Conservation (phyloP, 2,797 vertebrate species). For the Limosa lapponica region DNA sequence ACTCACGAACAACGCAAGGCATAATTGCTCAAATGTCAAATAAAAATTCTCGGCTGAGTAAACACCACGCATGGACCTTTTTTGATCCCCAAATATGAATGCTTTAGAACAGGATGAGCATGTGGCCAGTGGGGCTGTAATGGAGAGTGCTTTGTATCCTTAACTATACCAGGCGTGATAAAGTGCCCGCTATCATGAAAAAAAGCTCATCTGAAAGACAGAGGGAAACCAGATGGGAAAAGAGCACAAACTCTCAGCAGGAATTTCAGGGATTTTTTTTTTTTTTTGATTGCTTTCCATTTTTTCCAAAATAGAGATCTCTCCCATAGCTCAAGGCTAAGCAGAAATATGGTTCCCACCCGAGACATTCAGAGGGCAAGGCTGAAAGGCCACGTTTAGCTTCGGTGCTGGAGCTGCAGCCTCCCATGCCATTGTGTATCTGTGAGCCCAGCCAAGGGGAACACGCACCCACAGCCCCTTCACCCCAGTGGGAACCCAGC, state of each 20-base stretch:
- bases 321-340: neutral
- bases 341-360: neutral
- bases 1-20: conserved; percentile 21
- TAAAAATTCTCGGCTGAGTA: conserved; percentile 50
- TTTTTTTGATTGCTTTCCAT: neutral
- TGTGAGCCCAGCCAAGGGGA: neutral
- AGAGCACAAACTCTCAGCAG: neutral
- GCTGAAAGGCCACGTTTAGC: neutral
- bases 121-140: neutral
- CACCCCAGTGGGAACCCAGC: neutral
- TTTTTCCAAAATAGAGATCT: conserved; percentile 6
- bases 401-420: neutral
- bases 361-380: neutral
- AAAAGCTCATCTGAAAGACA: conserved; percentile 39
- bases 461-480: neutral
- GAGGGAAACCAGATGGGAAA: conserved; percentile 67
- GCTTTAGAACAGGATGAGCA: conserved; percentile 54
- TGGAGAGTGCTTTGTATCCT: conserved; percentile 38
- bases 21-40: conserved; percentile 60
- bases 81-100: conserved; percentile 67
- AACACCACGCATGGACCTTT: conserved; percentile 12
- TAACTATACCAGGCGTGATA: conserved; percentile 31
- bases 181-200: conserved; percentile 25
- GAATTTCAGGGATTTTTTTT: neutral
- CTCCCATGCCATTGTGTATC: fast-evolving